Conservation (phyloP, 2,113 vertebrate genomes). For the mouse (Mus musculus) region GRCm39 chr11:82609001-82609500, state of each 20-base stretch:
- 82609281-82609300: slow-evolving; percentile 24
- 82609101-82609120: slow-evolving; percentile 6
- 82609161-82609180: slow-evolving; percentile 8
- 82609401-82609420: not conserved
- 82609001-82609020: not conserved
- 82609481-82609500: not conserved
- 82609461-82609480: not conserved
- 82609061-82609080: not conserved
- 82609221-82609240: slow-evolving; percentile 31
- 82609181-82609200: slow-evolving; percentile 1
- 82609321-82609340: not conserved
- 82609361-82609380: slow-evolving; percentile 31
- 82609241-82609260: not conserved
- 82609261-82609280: slow-evolving; percentile 23
- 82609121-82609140: not conserved
- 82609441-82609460: slow-evolving; percentile 10
- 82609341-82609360: slow-evolving; percentile 44
- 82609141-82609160: slow-evolving; percentile 32
- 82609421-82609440: not conserved
- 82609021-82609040: not conserved
- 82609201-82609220: slow-evolving; percentile 29
- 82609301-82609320: slow-evolving; percentile 36
- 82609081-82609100: slow-evolving; percentile 16
- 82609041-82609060: not conserved
- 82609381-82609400: slow-evolving; percentile 17